These are phyloP conservation scores for Callionymus lyra DNA, from an alignment of 2,113 vertebrate genomes.

Conservation along the genomic window DNA sequence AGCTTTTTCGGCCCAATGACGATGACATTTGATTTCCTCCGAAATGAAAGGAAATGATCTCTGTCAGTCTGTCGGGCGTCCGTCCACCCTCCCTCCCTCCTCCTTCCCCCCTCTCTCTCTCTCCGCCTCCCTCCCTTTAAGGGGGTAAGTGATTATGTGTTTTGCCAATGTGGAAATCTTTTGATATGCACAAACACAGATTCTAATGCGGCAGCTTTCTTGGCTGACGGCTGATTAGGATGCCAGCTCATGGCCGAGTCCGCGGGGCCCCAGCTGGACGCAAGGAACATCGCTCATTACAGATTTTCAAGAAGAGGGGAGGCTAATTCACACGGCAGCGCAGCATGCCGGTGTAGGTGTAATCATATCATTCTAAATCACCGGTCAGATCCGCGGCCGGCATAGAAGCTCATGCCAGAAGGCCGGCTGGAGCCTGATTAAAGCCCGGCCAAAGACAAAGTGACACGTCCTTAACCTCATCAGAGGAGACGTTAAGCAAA, in stretches of 20 bases:
- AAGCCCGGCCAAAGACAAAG: constrained; percentile 55
- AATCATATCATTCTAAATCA: constrained; percentile 71
- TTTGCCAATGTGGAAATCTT: constrained; percentile 62
- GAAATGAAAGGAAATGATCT: constrained; percentile 26
- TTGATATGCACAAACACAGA: constrained; percentile 71
- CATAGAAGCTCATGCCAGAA: constrained; percentile 32
- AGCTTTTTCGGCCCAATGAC: neutral
- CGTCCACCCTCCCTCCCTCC: neutral
- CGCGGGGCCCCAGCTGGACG: constrained; percentile 66
- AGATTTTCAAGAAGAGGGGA: constrained; percentile 44
- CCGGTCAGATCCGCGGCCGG: constrained; percentile 52
- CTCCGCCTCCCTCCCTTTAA: constrained; percentile 22
- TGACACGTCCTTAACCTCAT: constrained; percentile 62
- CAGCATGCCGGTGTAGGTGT: constrained; percentile 67
- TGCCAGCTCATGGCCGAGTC: constrained; percentile 68
- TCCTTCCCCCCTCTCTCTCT: constrained; percentile 1
- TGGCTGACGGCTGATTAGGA: constrained; percentile 70
- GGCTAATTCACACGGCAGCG: constrained; percentile 52
- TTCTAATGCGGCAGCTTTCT: constrained; percentile 46
- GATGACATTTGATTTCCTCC: constrained; percentile 11
- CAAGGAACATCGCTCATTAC: constrained; percentile 72
- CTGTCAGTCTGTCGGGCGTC: constrained; percentile 27
- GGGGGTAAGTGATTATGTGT: constrained; percentile 64
- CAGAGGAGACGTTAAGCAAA: constrained; percentile 47
- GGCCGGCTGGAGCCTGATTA: constrained; percentile 62